phyloP scores from a whole-genome alignment of 2,797 vertebrate genomes.

The Echiichthys vipera region DNA sequence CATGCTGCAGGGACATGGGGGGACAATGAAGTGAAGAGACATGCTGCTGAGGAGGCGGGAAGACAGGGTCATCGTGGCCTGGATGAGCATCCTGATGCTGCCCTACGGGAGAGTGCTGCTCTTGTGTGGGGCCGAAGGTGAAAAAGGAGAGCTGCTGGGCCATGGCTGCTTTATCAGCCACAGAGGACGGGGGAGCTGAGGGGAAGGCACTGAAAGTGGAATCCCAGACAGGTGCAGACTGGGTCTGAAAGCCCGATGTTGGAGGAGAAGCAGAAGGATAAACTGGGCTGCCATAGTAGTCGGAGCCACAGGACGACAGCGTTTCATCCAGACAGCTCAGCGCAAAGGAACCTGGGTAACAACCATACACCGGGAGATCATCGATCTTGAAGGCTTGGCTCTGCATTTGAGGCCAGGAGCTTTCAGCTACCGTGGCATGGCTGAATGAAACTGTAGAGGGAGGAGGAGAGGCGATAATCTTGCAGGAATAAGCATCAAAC shows the following conservation, averaged over 20 bases:
- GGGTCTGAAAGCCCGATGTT: slow-evolving; percentile 88
- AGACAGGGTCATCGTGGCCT: slow-evolving; percentile 72
- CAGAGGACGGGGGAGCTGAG: slow-evolving; percentile 84
- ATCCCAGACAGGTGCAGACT: slow-evolving; percentile 89
- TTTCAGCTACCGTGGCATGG: slow-evolving; percentile 59
- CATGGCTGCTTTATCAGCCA: slow-evolving; percentile 84
- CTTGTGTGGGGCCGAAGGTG: slow-evolving; percentile 73
- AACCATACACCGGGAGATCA: slow-evolving; percentile 95
- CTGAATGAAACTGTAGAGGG: slow-evolving; percentile 61
- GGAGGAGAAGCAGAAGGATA: slow-evolving; percentile 89
- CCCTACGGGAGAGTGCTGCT: slow-evolving; percentile 77
- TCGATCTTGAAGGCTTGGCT: slow-evolving; percentile 91
- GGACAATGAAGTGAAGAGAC: slow-evolving; percentile 81
- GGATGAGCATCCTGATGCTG: slow-evolving; percentile 75
- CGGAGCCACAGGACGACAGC: slow-evolving; percentile 93
- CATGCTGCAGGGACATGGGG: slow-evolving; percentile 82
- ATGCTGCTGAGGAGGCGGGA: slow-evolving; percentile 73
- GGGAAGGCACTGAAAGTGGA: slow-evolving; percentile 90
- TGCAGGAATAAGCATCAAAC: slow-evolving; percentile 92
- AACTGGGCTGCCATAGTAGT: slow-evolving; percentile 94
- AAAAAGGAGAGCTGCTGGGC: slow-evolving; percentile 89
- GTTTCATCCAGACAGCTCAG: slow-evolving; percentile 91
- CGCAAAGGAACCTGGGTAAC: slow-evolving; percentile 92
- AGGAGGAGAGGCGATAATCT: slow-evolving; percentile 84
- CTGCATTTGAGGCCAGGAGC: slow-evolving; percentile 70